These are phyloP conservation scores for Nannoperca australis DNA, from an alignment of 2,797 vertebrate species.

Conservation along the genomic window DNA sequence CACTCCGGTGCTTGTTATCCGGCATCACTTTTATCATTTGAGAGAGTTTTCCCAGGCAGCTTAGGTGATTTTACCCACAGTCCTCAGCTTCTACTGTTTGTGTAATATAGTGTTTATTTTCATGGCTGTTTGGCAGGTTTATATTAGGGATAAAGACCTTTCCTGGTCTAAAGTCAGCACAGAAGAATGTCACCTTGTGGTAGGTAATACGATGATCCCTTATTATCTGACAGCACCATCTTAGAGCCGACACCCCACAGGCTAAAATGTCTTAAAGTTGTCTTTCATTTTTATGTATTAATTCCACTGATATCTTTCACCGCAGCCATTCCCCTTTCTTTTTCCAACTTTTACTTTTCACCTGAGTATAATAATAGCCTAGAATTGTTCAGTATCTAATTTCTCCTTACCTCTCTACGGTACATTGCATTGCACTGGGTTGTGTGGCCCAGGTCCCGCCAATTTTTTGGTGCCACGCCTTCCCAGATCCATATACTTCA, in stretches of 20 bases:
- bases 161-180: constrained; percentile 36
- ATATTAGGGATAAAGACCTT: constrained; percentile 24
- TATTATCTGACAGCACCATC: constrained; percentile 27
- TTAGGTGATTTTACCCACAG: constrained; percentile 47
- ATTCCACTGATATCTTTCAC: constrained; percentile 13
- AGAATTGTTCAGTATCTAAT: neutral
- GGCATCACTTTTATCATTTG: constrained; percentile 37
- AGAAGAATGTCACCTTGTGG: constrained; percentile 39
- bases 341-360: neutral
- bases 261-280: constrained; percentile 11
- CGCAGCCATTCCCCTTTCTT: neutral
- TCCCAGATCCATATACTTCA: neutral
- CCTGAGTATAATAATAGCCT: neutral
- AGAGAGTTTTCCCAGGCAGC: constrained; percentile 43
- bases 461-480: neutral
- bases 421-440: neutral
- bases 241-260: constrained; percentile 19
- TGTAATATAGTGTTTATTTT: constrained; percentile 42
- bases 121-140: constrained; percentile 27
- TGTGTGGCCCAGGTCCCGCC: neutral
- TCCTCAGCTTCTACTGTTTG: constrained; percentile 35
- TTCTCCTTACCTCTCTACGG: neutral
- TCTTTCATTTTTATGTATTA: constrained; percentile 13
- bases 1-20: constrained; percentile 44
- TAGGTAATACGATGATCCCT: constrained; percentile 29